Conservation (phyloP, 1,140 invertebrate species). For the Aculops lycopersici region DNA sequence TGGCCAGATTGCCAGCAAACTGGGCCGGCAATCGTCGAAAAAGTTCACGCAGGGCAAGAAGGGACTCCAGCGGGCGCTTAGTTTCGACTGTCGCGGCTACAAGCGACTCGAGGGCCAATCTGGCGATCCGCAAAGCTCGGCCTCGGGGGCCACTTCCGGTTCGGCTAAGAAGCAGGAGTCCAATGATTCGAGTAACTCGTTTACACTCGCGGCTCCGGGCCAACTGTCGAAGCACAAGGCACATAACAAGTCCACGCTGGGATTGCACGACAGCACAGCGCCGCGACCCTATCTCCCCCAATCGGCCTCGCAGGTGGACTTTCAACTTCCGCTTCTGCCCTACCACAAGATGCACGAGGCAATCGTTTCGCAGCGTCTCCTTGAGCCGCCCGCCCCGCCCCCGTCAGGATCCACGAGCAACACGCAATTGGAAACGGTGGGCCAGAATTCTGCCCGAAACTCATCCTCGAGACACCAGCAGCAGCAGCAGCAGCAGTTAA, state of each 20-base stretch:
- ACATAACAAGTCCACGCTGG: background rate
- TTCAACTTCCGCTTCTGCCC: background rate
- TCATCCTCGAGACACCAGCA: background rate
- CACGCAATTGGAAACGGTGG: too few species aligned
- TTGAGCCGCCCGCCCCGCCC: background rate
- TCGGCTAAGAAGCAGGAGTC: background rate
- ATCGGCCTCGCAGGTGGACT: background rate
- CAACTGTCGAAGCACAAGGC: background rate
- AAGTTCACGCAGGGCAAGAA: slow-evolving; percentile 1
- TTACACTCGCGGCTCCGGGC: background rate
- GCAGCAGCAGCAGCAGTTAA: too few species aligned
- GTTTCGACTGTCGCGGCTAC: slow-evolving; percentile 8
- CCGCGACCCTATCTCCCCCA: background rate
- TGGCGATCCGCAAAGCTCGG: too few species aligned
- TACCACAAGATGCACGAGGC: background rate
- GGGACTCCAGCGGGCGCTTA: slow-evolving; percentile 6
- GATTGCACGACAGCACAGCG: background rate
- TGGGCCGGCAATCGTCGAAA: background rate
- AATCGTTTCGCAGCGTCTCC: background rate
- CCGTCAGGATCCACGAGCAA: background rate
- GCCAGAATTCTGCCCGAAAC: background rate
- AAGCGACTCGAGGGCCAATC: slow-evolving; percentile 4
- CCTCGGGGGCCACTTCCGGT: background rate
- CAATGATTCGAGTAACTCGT: background rate
- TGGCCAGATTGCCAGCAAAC: background rate